Evolutionary conservation across 92 coral and sea anemone genomes (phyloP), one percentile per base, ranked within the genome.

Genomic region (Heliopora coerulea): DNA sequence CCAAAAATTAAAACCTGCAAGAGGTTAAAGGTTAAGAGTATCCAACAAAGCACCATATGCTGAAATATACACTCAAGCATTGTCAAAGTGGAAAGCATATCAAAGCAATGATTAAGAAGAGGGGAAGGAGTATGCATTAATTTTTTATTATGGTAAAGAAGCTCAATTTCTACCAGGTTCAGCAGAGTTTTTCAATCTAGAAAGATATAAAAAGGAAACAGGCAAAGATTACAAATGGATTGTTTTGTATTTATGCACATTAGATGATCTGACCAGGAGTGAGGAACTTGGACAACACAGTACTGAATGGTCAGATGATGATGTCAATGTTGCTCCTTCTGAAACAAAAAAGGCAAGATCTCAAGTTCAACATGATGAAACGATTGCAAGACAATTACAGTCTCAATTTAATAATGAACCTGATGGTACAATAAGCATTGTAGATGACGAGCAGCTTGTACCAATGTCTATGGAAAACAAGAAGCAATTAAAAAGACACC

Each of bases 151-250:
- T 80, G 91, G 91, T 9, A 75, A 61, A 59, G 57, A 83, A 13
- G 91, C 87, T 41, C 75, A 61, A 23, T 87, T 87, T 56, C 66
- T 87, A 19, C 88, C 87, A 30, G 91, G 88, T 27, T 61, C 86
- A 19, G 56, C 24, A 25, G 91, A 87, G 33, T 80, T 87, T 29
- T 87, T 87, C 75, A 80, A 42, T 65, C 79, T 84, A 1, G 70
- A 58, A 41, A 78, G 88, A 35, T 81, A 84, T 41, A 59, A 73
- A 52, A 84, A 84, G 37, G 82, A 87, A 57, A 77, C 65, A 13
- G 86, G 87, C n/a, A 88, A 88, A 54, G 91, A 81, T 27, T 88
- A 84, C 49, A 84, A 84, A 70, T 37, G 72, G 56, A 81, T 88
- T 35, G 84, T 67, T 12, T 74, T 81, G 61, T 84, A 72, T 37